phyloP scores from a whole-genome alignment of 53 echinoderm and acorn worm species.

The Patiria pectinifera region DNA sequence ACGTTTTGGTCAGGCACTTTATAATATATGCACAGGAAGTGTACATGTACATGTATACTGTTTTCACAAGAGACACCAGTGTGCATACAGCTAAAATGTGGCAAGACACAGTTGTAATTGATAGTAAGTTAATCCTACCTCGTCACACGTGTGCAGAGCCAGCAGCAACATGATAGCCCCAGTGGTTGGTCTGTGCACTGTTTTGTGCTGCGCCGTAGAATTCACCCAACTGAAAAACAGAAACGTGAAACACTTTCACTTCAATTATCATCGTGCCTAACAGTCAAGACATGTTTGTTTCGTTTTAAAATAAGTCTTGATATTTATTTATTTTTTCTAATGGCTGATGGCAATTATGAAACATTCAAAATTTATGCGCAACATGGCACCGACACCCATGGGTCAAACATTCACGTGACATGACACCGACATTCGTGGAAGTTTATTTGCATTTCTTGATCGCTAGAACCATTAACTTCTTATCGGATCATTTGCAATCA shows the following conservation, averaged over 20 bases:
- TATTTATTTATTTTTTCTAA: no score
- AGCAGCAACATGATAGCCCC: conserved; percentile 93
- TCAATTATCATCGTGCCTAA: no score
- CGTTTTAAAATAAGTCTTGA: no score
- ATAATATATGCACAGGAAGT: no score
- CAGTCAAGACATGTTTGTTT: no score
- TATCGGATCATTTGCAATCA: no score
- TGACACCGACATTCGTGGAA: no score
- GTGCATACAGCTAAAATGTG: background rate
- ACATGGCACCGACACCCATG: background rate
- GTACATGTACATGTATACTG: no score
- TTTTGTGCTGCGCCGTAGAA: conserved; percentile 87
- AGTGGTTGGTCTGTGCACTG: conserved; percentile 87
- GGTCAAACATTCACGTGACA: background rate
- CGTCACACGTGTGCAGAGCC: conserved; percentile 96
- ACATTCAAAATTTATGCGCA: background rate
- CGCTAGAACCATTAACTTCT: no score
- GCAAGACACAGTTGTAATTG: background rate
- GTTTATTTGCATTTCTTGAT: no score
- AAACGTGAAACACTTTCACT: background rate
- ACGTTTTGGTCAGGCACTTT: no score
- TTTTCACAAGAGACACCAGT: background rate
- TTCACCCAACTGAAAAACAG: conserved; percentile 83
- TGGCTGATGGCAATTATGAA: background rate
- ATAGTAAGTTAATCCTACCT: conserved; percentile 63